Percentiles rank a stretch among this genome's conserved stretches.
Evolutionary conservation across 2,888 invertebrate species (phyloP).

Genomic region (Clepsis dumicolana): DNA sequence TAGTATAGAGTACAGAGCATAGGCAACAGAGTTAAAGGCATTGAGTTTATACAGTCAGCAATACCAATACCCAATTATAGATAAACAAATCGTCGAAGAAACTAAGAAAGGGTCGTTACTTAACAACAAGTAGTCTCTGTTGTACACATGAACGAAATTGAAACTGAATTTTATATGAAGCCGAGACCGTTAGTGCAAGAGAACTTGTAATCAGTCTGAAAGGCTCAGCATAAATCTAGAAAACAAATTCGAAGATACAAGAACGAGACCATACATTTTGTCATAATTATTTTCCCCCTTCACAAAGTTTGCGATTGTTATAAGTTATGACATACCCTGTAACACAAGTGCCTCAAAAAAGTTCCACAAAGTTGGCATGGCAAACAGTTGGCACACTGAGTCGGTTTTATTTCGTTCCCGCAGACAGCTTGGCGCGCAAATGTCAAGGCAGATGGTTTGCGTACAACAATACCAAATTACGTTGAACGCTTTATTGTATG

Average conservation of each 20-base stretch:
- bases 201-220: conserved; percentile 45
- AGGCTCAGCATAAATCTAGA: too few species aligned
- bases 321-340: conserved; percentile 36
- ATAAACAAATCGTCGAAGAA: background rate
- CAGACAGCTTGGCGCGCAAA: conserved; percentile 81
- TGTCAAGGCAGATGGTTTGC: conserved; percentile 61
- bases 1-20: too few species aligned
- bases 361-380: conserved; percentile 52
- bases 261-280: too few species aligned
- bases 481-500: conserved; percentile 15
- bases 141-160: conserved; percentile 26
- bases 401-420: conserved; percentile 46
- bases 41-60: too few species aligned
- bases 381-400: conserved; percentile 61
- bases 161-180: conserved; percentile 37
- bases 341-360: conserved; percentile 28
- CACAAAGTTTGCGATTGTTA: conserved; percentile 6
- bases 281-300: background rate
- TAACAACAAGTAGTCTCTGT: conserved; percentile 9
- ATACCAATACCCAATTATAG: too few species aligned
- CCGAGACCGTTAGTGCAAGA: conserved; percentile 20
- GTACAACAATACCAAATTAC: conserved; percentile 38
- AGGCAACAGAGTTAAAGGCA: too few species aligned
- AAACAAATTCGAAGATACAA: background rate
- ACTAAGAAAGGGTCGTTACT: conserved; percentile 10